Evolutionary conservation across 2,888 invertebrate species (phyloP).

Genomic region (Temnothorax unifasciatus): DNA sequence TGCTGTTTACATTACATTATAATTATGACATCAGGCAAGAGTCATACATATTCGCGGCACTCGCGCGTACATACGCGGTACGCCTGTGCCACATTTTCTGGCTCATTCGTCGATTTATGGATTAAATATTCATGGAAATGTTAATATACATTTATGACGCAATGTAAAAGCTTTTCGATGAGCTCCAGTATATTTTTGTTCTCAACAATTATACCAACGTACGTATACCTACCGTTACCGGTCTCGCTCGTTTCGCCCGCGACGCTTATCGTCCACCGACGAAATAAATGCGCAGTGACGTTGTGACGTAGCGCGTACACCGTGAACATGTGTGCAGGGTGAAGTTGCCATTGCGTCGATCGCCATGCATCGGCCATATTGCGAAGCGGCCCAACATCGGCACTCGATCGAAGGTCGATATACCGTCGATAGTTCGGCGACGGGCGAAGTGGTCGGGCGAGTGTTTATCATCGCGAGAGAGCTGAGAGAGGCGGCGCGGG

Average conservation of each 20-base stretch:
- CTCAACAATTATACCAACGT: background rate
- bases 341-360: background rate
- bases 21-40: background rate
- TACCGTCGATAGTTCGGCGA: background rate
- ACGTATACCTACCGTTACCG: background rate
- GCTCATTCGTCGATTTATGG: constrained; percentile 10
- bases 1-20: constrained; percentile 18
- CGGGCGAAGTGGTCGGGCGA: background rate
- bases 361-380: too few species aligned
- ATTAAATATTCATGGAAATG: constrained; percentile 35
- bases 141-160: constrained; percentile 11
- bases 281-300: background rate
- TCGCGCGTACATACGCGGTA: background rate
- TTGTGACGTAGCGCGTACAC: background rate
- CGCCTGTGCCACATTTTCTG: background rate
- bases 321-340: background rate
- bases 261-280: background rate
- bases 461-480: background rate
- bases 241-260: background rate
- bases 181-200: background rate
- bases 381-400: background rate
- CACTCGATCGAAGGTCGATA: background rate
- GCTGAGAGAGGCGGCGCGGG: too few species aligned
- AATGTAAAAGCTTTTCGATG: constrained; percentile 5
- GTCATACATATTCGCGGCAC: background rate